A percentile compares a stretch with the other conserved stretches of the same genome.
Evolutionary conservation across 2,888 invertebrate species (phyloP).

Genomic region (Ceratothoa steindachneri): DNA sequence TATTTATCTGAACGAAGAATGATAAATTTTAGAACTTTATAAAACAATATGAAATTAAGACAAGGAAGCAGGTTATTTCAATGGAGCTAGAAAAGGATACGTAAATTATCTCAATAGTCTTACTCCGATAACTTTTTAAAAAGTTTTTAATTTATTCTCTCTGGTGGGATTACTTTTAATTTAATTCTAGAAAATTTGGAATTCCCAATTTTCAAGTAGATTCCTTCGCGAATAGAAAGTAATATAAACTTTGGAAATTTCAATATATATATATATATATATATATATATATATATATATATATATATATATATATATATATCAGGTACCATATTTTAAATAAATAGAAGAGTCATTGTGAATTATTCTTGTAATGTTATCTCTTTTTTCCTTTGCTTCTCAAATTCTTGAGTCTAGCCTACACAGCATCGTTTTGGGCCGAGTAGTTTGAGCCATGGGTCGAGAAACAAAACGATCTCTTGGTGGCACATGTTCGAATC

Average conservation of each 20-base stretch:
- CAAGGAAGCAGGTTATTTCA: background rate
- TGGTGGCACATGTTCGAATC: too few relatives aligned
- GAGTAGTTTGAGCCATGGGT: too few relatives aligned
- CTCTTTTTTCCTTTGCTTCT: too few relatives aligned
- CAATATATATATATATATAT: conserved; percentile 11
- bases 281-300: conserved; percentile 15
- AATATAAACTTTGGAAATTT: conserved; percentile 7
- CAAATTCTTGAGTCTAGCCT: too few relatives aligned
- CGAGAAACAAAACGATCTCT: too few relatives aligned
- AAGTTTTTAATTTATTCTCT: conserved; percentile 7
- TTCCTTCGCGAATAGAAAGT: conserved; percentile 8
- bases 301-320: conserved; percentile 15
- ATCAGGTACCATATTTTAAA: too few relatives aligned
- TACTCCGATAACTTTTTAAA: background rate
- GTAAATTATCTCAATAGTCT: background rate
- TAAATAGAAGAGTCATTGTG: too few relatives aligned
- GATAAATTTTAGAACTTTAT: too few relatives aligned
- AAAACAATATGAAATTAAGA: conserved; percentile 4
- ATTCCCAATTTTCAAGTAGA: conserved; percentile 15
- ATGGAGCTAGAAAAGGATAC: background rate
- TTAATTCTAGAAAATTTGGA: background rate
- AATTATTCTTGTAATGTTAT: too few relatives aligned
- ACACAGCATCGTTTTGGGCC: too few relatives aligned
- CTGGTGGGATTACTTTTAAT: conserved; percentile 3
- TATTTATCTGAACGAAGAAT: background rate